These are phyloP conservation scores for Neogale vison DNA, from an alignment of 2,113 vertebrate genomes.

Conservation along the genomic window DNA sequence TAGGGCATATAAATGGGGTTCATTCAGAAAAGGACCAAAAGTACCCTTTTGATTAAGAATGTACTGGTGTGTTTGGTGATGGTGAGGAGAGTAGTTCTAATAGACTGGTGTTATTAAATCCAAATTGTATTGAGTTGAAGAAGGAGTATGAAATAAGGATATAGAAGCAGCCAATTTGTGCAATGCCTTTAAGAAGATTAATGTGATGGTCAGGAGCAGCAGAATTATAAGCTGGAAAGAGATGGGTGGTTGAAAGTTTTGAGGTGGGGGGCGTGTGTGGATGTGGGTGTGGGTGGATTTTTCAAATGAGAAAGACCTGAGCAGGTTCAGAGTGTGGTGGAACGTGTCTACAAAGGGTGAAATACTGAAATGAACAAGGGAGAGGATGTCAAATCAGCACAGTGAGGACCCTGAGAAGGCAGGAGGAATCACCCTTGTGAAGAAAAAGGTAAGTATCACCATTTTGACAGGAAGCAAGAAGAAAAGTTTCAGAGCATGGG, in stretches of 20 bases:
- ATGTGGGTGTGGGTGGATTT: background rate
- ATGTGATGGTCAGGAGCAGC: background rate
- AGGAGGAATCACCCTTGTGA: background rate
- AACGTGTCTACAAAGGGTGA: background rate
- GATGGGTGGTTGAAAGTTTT: background rate
- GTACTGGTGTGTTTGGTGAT: background rate
- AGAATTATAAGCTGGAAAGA: background rate
- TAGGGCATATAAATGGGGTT: background rate
- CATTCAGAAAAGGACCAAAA: background rate
- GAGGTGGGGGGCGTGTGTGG: fast-evolving
- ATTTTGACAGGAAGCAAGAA: background rate
- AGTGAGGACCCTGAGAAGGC: background rate
- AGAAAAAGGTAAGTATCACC: background rate
- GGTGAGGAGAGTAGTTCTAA: background rate
- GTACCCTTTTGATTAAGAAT: background rate
- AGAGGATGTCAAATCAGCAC: background rate
- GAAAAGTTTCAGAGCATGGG: background rate
- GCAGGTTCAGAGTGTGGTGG: background rate
- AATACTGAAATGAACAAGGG: background rate
- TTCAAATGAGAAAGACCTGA: background rate
- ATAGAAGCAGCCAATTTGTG: background rate
- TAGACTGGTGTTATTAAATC: background rate
- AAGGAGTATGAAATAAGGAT: background rate
- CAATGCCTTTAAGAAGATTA: background rate
- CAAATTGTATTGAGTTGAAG: background rate